Evolutionary conservation across 2,113 vertebrate species (phyloP), one percentile per base, ranked within the genome.

Genomic region (Neodon shergylaensis): DNA sequence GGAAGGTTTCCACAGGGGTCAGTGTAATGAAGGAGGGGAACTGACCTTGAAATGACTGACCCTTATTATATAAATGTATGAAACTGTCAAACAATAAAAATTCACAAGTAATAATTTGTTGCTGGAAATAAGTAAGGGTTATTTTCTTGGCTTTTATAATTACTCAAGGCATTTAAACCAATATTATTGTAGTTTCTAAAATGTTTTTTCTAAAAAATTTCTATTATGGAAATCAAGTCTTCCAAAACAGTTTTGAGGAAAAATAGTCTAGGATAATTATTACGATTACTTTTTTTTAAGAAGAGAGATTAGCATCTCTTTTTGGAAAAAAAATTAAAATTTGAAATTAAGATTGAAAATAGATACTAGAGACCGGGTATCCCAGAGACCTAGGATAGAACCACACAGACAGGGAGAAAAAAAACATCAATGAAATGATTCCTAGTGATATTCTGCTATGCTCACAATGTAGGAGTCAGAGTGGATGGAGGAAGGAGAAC

Each of bases 141-240:
- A 52, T 44, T 96, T 92, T 87, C 22, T 73, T 77, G 21, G 12
- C 63, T 78, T 96, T 83, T 63, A 91, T 88, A 74, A 91, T 44
- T 89, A 86, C 11, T 88, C 22, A 82, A 82, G 21, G 42, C 49
- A 89, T 76, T 44, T 94, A 58, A 94, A 94, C 70, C 47, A 68
- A 74, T 16, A 31, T n/a, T 49, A 49, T n/a, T 72, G 7, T 87
- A n/a, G 36, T 49, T 68, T 91, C 47, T 73, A 58, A 77, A 86
- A 72, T 88, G 84, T 83, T 86, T 79, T 61, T 74, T 36, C 26
- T 92, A 83, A 39, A 86, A 14, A 85, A 95, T 96, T 96, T 92
- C 19, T 22, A 33, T 68, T 84, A 72, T 70, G 21, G 84, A 72
- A 83, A 61, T 91, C 42, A 94, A 95, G 70, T 68, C 36, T 66